Evolutionary conservation across 2,797 vertebrate genomes (phyloP).

Genomic region (Poeciliopsis gracilis): DNA sequence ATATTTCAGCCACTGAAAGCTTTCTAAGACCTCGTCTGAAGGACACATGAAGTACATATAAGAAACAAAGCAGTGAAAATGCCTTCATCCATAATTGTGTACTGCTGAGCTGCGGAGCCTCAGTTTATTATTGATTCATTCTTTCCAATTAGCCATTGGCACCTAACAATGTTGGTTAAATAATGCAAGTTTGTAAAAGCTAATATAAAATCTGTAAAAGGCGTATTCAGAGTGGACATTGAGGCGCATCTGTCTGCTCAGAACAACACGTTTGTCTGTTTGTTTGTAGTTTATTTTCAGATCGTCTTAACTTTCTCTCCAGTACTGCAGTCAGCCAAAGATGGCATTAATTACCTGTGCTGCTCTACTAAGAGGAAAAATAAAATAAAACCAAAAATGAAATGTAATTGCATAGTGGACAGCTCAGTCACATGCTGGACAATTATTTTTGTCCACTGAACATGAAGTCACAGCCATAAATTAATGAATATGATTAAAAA

Average conservation of each 20-base stretch:
- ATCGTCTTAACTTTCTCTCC: too few relatives aligned
- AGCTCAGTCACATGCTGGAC: constrained; percentile 9
- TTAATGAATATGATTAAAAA: neutral
- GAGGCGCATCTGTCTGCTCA: too few relatives aligned
- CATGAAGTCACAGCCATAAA: neutral
- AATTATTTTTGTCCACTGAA: neutral
- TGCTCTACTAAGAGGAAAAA: too few relatives aligned
- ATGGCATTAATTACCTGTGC: too few relatives aligned
- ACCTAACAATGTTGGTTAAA: constrained; percentile 49
- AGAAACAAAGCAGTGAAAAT: constrained; percentile 39
- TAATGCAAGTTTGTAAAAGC: constrained; percentile 70
- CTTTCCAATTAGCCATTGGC: constrained; percentile 60
- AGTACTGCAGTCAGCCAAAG: too few relatives aligned
- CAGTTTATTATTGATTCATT: constrained; percentile 67
- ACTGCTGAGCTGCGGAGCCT: constrained; percentile 20
- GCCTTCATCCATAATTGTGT: constrained; percentile 39
- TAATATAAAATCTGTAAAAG: constrained; percentile 43
- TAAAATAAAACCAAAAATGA: neutral
- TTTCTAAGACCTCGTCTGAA: neutral
- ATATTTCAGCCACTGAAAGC: neutral
- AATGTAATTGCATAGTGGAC: constrained; percentile 14
- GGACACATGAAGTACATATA: constrained; percentile 29
- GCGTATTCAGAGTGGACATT: constrained; percentile 11
- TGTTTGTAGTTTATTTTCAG: too few relatives aligned
- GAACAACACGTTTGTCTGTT: too few relatives aligned